Base-by-base conservation (phyloP, 2,888 invertebrate genomes). In the Phorcus lineatus region DNA sequence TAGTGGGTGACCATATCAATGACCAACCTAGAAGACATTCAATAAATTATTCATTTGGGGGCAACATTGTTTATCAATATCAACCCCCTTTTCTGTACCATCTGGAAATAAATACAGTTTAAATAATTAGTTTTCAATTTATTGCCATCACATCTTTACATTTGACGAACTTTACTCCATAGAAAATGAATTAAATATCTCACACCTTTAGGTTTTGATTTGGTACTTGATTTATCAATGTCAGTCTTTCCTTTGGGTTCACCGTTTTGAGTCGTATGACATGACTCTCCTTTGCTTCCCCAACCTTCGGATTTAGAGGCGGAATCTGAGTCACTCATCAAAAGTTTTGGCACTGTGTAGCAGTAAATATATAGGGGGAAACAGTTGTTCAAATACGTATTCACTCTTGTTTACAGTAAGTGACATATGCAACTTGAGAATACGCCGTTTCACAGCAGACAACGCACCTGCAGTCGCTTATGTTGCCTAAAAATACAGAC, bases 311-410 rank as follows among this genome's bases (percentile, higher is more conserved):
- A 62, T 62, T 62, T 62, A 24, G 62, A 62, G 62, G 62, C 24
- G 28, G 62, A 62, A 24, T 62, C 62, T n/a, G 62, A 62, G 62
- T 62, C 62, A 62, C 62, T 62, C 62, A 62, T 62, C 62, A 62
- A 62, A 62, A 62, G 28, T 28, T 62, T 62, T 24, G 28, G 9
- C 9, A 4, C 24, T 16, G 24, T 62, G 11, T 28, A 3, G 4
- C 28, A 62, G 3, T 62, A 62, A 24, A 24, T 24, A 24, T 62
- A 62, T 11, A 62, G 62, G 16, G 11, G 47, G 47, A 1, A 47
- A 47, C 11, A 47, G 47, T 47, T 47, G 7, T 47, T 47, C 13
- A 47, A 11, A 6, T 47, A 47, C 13, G 13, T 9, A 47, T 13
- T 6, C 62, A 16, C 62, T 62, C 2, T 28, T 28, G 24, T 28